Evolutionary conservation across 2,888 invertebrate genomes (phyloP).

Genomic region (Euzophera pinguis): DNA sequence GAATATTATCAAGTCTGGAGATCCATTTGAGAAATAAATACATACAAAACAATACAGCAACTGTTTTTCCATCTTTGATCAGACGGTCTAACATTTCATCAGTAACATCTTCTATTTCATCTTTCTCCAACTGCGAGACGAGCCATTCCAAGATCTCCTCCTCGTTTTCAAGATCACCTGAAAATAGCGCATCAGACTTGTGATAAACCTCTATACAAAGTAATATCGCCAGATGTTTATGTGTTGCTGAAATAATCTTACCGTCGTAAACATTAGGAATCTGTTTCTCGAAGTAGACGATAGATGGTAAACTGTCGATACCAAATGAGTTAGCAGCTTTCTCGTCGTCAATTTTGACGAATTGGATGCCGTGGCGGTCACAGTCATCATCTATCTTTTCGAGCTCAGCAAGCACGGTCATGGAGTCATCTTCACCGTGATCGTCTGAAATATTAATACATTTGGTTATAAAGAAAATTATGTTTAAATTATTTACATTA

Average conservation of each 20-base stretch:
- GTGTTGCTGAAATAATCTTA: slow-evolving; percentile 36
- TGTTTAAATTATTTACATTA: too few relatives aligned
- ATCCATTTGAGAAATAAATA: slow-evolving; percentile 21
- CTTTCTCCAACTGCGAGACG: slow-evolving; percentile 91
- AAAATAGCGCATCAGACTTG: slow-evolving; percentile 17
- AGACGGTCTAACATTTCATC: slow-evolving; percentile 96
- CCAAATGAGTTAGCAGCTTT: slow-evolving; percentile 92
- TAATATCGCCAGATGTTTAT: slow-evolving; percentile 6
- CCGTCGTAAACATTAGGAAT: slow-evolving; percentile 96
- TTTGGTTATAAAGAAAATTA: not conserved
- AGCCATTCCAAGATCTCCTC: slow-evolving; percentile 94
- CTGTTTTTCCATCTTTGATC: slow-evolving; percentile 91
- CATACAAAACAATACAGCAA: slow-evolving; percentile 95
- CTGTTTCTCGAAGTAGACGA: slow-evolving; percentile 96
- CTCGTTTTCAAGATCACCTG: slow-evolving; percentile 91
- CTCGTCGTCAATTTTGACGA: slow-evolving; percentile 94
- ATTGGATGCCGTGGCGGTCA: slow-evolving; percentile 94
- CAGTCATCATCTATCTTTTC: slow-evolving; percentile 97
- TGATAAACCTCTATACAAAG: slow-evolving; percentile 4
- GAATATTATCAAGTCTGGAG: not conserved
- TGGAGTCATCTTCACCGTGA: slow-evolving; percentile 92
- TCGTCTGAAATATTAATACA: slow-evolving; percentile 82
- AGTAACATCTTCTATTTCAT: slow-evolving; percentile 96
- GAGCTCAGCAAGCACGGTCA: slow-evolving; percentile 90
- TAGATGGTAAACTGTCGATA: slow-evolving; percentile 89